Evolutionary conservation across 2,888 invertebrate genomes (phyloP).

Genomic region (Sepiola atlantica): DNA sequence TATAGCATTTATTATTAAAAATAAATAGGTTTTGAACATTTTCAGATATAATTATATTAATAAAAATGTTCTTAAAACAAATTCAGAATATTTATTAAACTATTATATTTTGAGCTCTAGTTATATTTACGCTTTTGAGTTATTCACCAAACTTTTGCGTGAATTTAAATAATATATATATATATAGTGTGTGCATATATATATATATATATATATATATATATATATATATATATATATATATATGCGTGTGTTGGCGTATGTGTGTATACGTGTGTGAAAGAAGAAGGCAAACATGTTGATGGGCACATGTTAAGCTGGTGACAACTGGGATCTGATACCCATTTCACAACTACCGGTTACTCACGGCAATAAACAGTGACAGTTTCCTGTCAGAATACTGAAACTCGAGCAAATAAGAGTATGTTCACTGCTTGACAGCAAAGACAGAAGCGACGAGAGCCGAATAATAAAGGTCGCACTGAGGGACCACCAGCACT

Average conservation of each 20-base stretch:
- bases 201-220: too few relatives aligned
- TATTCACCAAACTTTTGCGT: too few relatives aligned
- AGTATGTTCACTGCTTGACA: not conserved
- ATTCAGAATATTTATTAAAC: too few relatives aligned
- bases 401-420: not conserved
- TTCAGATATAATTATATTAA: too few relatives aligned
- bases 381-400: not conserved
- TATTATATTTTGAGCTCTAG: too few relatives aligned
- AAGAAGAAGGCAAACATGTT: not conserved
- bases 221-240: not conserved
- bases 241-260: not conserved
- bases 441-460: not conserved
- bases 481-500: not conserved
- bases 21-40: too few relatives aligned
- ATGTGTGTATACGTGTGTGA: not conserved
- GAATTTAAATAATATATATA: too few relatives aligned
- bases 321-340: not conserved
- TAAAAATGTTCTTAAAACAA: too few relatives aligned
- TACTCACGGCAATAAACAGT: not conserved
- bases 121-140: too few relatives aligned
- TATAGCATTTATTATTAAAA: too few relatives aligned
- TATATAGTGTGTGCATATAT: too few relatives aligned
- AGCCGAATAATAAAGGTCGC: not conserved
- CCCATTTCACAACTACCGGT: not conserved
- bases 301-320: not conserved